phyloP scores from a whole-genome alignment of 1,140 invertebrate genomes.

The Drosophila nigromelanica region DNA sequence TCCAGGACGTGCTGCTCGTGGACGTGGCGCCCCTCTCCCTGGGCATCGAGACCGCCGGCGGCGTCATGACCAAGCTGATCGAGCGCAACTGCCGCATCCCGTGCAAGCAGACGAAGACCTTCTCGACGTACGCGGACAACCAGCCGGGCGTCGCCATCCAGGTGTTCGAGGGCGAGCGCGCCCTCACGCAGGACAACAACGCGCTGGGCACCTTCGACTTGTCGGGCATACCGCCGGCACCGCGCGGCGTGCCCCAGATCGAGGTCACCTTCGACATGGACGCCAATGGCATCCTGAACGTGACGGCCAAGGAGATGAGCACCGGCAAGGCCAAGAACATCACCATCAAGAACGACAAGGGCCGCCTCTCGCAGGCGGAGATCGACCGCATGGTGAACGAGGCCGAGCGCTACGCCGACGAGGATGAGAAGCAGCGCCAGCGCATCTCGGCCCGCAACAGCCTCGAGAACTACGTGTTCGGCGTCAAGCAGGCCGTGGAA shows the following conservation, averaged over 20 bases:
- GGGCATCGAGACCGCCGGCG: constrained; percentile 87
- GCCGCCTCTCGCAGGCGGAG: constrained; percentile 91
- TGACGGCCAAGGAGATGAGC: constrained; percentile 86
- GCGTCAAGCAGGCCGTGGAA: constrained; percentile 87
- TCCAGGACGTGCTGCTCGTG: constrained; percentile 87
- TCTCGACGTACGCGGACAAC: constrained; percentile 89
- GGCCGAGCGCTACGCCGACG: constrained; percentile 83
- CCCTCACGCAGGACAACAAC: constrained; percentile 91
- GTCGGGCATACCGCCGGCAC: constrained; percentile 92
- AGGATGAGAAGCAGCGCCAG: constrained; percentile 88
- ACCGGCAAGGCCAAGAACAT: constrained; percentile 89
- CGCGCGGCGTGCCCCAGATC: constrained; percentile 91
- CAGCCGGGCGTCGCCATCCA: constrained; percentile 89
- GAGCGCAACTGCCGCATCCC: constrained; percentile 87
- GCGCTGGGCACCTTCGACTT: constrained; percentile 91
- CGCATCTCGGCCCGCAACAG: constrained; percentile 86
- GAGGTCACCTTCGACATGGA: constrained; percentile 87
- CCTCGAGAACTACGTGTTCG: constrained; percentile 90
- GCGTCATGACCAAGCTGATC: constrained; percentile 88
- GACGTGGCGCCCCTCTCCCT: constrained; percentile 86
- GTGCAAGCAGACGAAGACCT: constrained; percentile 87
- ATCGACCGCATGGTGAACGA: constrained; percentile 87
- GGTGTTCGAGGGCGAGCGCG: constrained; percentile 88
- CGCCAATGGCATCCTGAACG: constrained; percentile 88
- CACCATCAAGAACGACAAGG: constrained; percentile 94